Evolutionary conservation across 2,888 invertebrate species (phyloP).

Genomic region (Dolichopus griseipennis): DNA sequence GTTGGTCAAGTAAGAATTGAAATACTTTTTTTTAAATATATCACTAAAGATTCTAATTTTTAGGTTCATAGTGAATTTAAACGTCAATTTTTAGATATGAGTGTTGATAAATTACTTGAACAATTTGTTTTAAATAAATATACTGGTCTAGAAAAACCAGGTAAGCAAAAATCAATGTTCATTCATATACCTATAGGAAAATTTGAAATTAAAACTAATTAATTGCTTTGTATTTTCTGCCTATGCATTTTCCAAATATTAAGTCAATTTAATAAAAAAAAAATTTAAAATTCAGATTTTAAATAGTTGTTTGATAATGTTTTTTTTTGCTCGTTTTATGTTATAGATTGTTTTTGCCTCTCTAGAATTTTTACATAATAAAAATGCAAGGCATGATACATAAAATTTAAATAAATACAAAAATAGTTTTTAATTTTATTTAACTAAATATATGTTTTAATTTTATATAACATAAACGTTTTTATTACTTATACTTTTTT

Average conservation of each 20-base stretch:
- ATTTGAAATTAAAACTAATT: not conserved
- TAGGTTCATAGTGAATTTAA: slow-evolving; percentile 88
- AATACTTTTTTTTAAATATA: not conserved
- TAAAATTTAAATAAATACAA: not conserved
- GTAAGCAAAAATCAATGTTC: slow-evolving; percentile 44
- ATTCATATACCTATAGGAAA: slow-evolving; percentile 14
- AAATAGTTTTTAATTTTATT: not conserved
- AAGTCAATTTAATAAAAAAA: not conserved
- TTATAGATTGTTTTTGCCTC: not conserved
- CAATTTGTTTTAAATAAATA: slow-evolving; percentile 88
- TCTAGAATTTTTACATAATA: not conserved
- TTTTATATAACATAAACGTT: not conserved
- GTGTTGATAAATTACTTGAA: slow-evolving; percentile 84
- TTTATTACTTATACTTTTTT: slow-evolving; percentile 2
- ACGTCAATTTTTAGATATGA: slow-evolving; percentile 81
- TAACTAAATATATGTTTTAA: slow-evolving; percentile 1
- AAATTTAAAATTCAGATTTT: not conserved
- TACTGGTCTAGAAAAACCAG: slow-evolving; percentile 88
- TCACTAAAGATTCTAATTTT: not conserved
- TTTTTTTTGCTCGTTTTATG: not conserved
- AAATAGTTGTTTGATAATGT: not conserved
- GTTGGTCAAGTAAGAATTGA: slow-evolving; percentile 60
- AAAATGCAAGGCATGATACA: slow-evolving; percentile 1
- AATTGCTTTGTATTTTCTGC: not conserved
- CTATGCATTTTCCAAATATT: not conserved